phyloP scores from a whole-genome alignment of 2,797 vertebrate genomes.

The Cyclopterus lumpus region DNA sequence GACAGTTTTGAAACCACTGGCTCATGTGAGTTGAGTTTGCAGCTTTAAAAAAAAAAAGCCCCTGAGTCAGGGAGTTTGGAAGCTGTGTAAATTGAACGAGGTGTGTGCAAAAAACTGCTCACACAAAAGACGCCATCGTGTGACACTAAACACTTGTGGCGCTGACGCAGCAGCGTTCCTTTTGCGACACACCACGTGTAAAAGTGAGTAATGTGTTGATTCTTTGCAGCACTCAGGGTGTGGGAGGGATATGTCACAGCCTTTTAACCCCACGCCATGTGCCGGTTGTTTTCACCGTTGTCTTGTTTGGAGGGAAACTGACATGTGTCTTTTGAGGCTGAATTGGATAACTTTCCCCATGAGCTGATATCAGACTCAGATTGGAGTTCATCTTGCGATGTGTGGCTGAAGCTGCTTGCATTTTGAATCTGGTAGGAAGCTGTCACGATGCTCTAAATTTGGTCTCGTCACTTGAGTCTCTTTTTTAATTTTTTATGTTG shows the following conservation, averaged over 20 bases:
- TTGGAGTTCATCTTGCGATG: neutral
- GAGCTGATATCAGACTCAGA: neutral
- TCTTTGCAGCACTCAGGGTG: neutral
- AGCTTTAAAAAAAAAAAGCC: too few relatives aligned
- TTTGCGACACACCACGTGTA: neutral
- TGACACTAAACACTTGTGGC: neutral
- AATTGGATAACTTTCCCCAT: neutral
- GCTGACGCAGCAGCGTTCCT: neutral
- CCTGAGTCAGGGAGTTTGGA: neutral
- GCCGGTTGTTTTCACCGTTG: neutral
- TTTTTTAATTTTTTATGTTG: neutral
- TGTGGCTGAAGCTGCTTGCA: neutral
- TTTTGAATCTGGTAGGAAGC: neutral
- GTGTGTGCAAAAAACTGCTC: neutral
- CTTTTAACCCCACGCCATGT: neutral
- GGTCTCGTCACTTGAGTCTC: neutral
- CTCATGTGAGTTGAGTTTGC: neutral
- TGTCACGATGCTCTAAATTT: neutral
- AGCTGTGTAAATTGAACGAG: neutral
- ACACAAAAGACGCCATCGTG: neutral
- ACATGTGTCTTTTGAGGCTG: neutral
- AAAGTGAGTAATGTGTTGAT: constrained; percentile 6
- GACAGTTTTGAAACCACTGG: neutral
- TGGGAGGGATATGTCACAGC: neutral
- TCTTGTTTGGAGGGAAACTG: neutral